Percentiles rank a stretch among this genome's conserved stretches.
These are phyloP conservation scores for Sapayoa aenigma DNA, from an alignment of 2,113 vertebrate species.

Conservation along the genomic window DNA sequence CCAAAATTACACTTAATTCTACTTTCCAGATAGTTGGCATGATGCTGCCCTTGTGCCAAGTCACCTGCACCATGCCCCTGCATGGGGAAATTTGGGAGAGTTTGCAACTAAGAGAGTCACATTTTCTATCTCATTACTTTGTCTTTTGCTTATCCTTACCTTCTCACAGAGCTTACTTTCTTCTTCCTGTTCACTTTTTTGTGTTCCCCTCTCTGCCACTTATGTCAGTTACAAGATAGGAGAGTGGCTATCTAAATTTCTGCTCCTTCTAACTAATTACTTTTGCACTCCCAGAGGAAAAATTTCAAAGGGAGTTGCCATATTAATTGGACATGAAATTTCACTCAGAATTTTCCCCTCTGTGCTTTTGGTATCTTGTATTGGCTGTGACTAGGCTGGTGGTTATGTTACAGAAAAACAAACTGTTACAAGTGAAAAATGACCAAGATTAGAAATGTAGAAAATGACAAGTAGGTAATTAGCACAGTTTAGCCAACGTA, in stretches of 20 bases:
- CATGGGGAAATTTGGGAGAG: neutral
- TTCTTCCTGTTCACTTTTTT: neutral
- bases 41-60: neutral
- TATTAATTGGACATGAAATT: neutral
- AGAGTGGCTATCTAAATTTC: neutral
- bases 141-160: neutral
- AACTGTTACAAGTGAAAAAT: neutral
- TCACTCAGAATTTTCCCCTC: neutral
- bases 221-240: neutral
- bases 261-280: neutral
- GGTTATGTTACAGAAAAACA: neutral
- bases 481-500: neutral
- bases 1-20: neutral
- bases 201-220: neutral
- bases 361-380: neutral
- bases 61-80: neutral
- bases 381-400: neutral
- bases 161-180: neutral
- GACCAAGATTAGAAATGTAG: neutral
- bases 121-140: conserved; percentile 7
- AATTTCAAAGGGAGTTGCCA: neutral
- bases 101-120: neutral
- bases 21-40: neutral
- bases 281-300: neutral
- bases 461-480: neutral